phyloP scores from a whole-genome alignment of 1,140 invertebrate genomes.

The Caerostris darwini region DNA sequence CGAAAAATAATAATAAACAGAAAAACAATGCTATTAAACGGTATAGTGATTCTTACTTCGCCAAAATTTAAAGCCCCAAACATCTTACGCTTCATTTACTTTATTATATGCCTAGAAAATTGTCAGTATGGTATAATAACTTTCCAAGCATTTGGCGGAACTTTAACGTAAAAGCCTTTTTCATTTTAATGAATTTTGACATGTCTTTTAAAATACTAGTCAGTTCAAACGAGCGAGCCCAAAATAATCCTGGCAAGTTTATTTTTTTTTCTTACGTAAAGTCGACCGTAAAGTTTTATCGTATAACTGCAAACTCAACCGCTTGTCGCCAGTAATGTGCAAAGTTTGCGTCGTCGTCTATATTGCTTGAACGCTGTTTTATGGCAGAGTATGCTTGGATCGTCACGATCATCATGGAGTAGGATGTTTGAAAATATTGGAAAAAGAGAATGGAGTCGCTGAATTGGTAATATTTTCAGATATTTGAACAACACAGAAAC shows the following conservation, averaged over 20 bases:
- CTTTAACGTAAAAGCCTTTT: not conserved
- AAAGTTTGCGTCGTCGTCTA: constrained; percentile 15
- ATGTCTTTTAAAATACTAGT: constrained; percentile 4
- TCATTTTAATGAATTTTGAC: constrained; percentile 1
- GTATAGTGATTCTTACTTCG: not conserved
- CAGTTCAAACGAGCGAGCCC: not conserved
- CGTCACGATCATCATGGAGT: not conserved
- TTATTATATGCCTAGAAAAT: not conserved
- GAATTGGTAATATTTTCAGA: not conserved
- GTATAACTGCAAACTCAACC: not conserved
- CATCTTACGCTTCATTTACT: not conserved
- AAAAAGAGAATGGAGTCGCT: not conserved
- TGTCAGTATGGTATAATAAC: not conserved
- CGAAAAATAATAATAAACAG: not conserved
- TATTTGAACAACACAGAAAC: no score
- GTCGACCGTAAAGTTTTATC: constrained; percentile 31
- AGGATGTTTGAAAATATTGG: not conserved
- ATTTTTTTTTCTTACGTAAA: constrained; percentile 32
- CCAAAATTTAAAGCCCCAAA: not conserved
- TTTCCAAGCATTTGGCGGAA: not conserved
- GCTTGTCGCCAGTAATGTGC: constrained; percentile 21
- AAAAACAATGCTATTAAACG: not conserved
- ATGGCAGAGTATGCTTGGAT: not conserved
- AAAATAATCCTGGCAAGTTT: not conserved
- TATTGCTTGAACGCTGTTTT: constrained; percentile 16